These are phyloP conservation scores for Crotalus adamanteus DNA, from an alignment of 2,797 vertebrate species.

Conservation along the genomic window DNA sequence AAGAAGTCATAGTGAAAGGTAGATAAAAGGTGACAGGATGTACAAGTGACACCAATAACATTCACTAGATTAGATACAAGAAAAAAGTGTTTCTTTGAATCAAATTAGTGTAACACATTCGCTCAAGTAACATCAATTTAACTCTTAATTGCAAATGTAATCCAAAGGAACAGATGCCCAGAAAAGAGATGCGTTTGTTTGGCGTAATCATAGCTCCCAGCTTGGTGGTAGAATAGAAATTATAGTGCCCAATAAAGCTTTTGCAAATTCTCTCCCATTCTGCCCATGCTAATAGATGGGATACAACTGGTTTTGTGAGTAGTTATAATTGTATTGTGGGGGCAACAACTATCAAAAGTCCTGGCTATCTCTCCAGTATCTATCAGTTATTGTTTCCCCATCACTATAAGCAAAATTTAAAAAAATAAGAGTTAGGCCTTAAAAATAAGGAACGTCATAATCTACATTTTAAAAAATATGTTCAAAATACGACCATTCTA, in stretches of 20 bases:
- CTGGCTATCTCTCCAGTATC: background rate
- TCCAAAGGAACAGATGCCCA: background rate
- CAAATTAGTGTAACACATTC: background rate
- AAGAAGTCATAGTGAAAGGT: background rate
- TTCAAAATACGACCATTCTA: background rate
- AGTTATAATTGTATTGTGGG: background rate
- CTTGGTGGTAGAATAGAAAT: background rate
- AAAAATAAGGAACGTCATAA: background rate
- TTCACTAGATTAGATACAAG: background rate
- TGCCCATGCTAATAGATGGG: background rate
- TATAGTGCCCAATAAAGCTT: background rate
- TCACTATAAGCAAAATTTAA: background rate
- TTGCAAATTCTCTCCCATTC: background rate
- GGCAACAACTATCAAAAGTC: background rate
- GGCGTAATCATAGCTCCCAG: background rate
- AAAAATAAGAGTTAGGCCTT: too few relatives aligned
- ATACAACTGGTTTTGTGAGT: background rate
- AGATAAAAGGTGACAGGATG: background rate
- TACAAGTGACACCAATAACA: background rate
- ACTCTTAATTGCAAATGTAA: background rate
- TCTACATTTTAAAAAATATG: background rate
- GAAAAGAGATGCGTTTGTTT: background rate
- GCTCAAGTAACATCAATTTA: background rate
- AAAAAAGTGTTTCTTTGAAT: conserved; percentile 15
- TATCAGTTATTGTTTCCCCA: background rate